These are phyloP conservation scores for Peromyscus polionotus DNA, from an alignment of 2,113 vertebrate species.

Conservation along the genomic window DNA sequence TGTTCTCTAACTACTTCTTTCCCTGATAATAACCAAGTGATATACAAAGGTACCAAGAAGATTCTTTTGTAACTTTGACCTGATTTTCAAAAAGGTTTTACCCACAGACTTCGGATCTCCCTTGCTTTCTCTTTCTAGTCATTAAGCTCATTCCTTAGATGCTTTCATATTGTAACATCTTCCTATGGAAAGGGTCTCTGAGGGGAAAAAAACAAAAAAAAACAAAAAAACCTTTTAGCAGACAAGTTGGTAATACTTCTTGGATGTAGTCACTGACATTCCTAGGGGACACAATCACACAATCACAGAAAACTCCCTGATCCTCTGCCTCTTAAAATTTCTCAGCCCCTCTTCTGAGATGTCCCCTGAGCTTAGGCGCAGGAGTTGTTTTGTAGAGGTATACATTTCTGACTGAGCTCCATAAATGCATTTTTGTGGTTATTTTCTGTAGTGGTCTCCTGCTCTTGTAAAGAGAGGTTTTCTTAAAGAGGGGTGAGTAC, in stretches of 20 bases:
- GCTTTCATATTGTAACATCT: neutral
- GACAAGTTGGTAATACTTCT: neutral
- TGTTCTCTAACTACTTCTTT: neutral
- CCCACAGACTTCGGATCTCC: neutral
- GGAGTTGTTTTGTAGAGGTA: neutral
- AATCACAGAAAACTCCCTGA: neutral
- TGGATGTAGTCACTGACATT: neutral
- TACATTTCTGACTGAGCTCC: neutral
- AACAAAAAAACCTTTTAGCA: neutral
- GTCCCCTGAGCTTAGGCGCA: too few relatives aligned
- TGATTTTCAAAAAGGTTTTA: neutral
- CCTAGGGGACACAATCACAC: neutral
- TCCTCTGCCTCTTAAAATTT: neutral
- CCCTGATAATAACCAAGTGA: neutral
- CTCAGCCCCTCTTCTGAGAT: neutral
- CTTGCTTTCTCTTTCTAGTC: neutral
- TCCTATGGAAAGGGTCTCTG: neutral
- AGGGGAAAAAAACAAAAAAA: too few relatives aligned
- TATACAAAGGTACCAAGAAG: neutral
- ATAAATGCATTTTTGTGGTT: neutral
- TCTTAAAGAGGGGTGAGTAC: neutral
- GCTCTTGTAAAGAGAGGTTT: neutral
- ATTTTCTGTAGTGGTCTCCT: neutral
- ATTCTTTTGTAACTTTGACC: neutral
- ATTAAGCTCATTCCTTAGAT: neutral